phyloP scores from a whole-genome alignment of 2,797 vertebrate species.

The Phrynocephalus vlangalii region DNA sequence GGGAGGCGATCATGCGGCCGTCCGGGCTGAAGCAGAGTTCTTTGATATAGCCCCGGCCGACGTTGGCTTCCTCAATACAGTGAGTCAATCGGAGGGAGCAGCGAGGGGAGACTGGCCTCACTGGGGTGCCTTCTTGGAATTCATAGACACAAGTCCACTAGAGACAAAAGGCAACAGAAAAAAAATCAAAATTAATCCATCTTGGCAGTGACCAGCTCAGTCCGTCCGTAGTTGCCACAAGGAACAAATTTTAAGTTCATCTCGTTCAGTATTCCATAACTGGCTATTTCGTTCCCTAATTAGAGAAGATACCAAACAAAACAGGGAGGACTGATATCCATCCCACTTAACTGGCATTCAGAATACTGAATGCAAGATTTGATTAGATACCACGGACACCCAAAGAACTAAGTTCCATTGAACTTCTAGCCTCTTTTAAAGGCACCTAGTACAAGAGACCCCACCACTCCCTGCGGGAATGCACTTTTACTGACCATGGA shows the following conservation, averaged over 20 bases:
- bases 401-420: neutral
- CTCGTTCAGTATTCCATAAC: neutral
- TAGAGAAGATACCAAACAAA: neutral
- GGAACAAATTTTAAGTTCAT: neutral
- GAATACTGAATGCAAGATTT: too few relatives aligned
- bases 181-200: slow-evolving; percentile 52
- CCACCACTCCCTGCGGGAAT: neutral
- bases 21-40: slow-evolving; percentile 98
- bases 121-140: slow-evolving; percentile 95
- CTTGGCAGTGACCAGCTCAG: neutral
- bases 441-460: neutral
- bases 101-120: slow-evolving; percentile 91
- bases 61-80: slow-evolving; percentile 98
- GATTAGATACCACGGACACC: too few relatives aligned
- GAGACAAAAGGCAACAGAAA: slow-evolving; percentile 50
- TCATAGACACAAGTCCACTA: slow-evolving; percentile 99
- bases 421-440: neutral
- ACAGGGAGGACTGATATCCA: too few relatives aligned
- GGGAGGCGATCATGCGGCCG: slow-evolving; percentile 97
- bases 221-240: neutral
- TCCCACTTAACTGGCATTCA: too few relatives aligned
- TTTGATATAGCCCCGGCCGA: slow-evolving; percentile 97
- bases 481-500: neutral
- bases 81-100: slow-evolving; percentile 95
- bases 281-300: neutral